phyloP scores from a whole-genome alignment of 1,140 invertebrate species.

The Dendroctonus ponderosae region DNA sequence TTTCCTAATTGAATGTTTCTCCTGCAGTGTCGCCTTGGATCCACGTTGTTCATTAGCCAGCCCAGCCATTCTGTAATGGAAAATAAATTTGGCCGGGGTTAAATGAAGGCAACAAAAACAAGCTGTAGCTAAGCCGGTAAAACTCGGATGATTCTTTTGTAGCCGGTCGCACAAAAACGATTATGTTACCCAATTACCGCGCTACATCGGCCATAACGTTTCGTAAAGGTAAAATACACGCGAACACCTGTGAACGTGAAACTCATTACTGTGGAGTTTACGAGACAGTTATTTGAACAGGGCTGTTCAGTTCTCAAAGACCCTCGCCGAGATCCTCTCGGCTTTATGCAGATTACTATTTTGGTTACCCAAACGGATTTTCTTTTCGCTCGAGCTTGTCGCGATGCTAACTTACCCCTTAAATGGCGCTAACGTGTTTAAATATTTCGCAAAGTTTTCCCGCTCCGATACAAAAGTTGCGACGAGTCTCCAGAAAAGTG shows the following conservation, averaged over 20 bases:
- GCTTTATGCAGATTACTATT: conserved; percentile 33
- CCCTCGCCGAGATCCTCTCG: conserved; percentile 21
- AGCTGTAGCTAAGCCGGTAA: not conserved
- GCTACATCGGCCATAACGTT: conserved; percentile 23
- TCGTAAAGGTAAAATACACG: conserved; percentile 32
- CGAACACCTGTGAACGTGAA: conserved; percentile 37
- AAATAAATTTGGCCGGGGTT: no score
- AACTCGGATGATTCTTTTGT: not conserved
- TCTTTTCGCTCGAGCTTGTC: not conserved
- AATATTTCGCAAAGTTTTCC: conserved; percentile 8
- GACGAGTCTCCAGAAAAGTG: not conserved
- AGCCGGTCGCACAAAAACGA: conserved; percentile 16
- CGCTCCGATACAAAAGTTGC: not conserved
- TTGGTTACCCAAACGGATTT: conserved; percentile 22
- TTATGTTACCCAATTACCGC: conserved; percentile 32
- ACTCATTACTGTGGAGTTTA: conserved; percentile 36
- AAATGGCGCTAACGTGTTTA: conserved; percentile 11
- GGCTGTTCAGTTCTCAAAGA: conserved; percentile 32
- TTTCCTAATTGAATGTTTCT: no score
- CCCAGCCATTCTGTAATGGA: no score
- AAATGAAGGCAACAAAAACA: not conserved
- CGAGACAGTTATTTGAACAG: conserved; percentile 35
- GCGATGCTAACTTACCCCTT: conserved; percentile 1
- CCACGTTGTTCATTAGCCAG: no score
- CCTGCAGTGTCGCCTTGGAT: no score